Conservation (phyloP, 2,797 vertebrate genomes). For the Periophthalmus magnuspinnatus region DNA sequence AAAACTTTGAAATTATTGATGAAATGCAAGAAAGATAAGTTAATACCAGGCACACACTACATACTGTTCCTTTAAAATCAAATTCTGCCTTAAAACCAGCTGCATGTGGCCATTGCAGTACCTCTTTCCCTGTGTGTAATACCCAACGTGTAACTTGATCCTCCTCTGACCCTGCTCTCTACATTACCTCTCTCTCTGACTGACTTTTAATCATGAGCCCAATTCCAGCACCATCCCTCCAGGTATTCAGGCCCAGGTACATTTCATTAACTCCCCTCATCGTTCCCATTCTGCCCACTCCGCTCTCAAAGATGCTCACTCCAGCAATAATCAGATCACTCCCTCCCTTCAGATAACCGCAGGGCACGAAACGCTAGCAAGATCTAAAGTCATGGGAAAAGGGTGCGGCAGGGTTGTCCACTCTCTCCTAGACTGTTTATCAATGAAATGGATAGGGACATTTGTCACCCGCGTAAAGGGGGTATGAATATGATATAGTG, state of each 20-base stretch:
- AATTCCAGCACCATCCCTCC: conserved; percentile 77
- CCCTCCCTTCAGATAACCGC: conserved; percentile 43
- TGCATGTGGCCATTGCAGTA: not conserved
- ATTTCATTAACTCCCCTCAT: conserved; percentile 78
- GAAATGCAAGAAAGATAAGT: too few species aligned
- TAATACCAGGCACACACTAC: too few species aligned
- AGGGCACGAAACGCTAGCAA: conserved; percentile 43
- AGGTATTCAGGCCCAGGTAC: conserved; percentile 74
- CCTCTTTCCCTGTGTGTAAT: conserved; percentile 34
- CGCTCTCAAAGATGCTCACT: conserved; percentile 72
- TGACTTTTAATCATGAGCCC: conserved; percentile 80
- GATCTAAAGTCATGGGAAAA: conserved; percentile 50
- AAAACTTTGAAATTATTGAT: too few species aligned
- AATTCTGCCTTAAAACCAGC: conserved; percentile 35
- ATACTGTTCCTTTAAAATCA: too few species aligned
- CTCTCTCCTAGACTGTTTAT: conserved; percentile 3
- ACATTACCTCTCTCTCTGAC: conserved; percentile 69
- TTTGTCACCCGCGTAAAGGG: not conserved
- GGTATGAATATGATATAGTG: not conserved
- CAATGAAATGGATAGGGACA: conserved; percentile 14
- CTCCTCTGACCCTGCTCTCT: conserved; percentile 61
- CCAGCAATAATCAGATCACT: conserved; percentile 68
- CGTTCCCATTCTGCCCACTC: conserved; percentile 60
- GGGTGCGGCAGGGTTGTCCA: conserved; percentile 10
- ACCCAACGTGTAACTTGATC: conserved; percentile 30